A percentile compares a stretch with the other conserved stretches of the same genome.
Evolutionary conservation across 2,797 vertebrate species (phyloP).

Genomic region (Octomys mimax): DNA sequence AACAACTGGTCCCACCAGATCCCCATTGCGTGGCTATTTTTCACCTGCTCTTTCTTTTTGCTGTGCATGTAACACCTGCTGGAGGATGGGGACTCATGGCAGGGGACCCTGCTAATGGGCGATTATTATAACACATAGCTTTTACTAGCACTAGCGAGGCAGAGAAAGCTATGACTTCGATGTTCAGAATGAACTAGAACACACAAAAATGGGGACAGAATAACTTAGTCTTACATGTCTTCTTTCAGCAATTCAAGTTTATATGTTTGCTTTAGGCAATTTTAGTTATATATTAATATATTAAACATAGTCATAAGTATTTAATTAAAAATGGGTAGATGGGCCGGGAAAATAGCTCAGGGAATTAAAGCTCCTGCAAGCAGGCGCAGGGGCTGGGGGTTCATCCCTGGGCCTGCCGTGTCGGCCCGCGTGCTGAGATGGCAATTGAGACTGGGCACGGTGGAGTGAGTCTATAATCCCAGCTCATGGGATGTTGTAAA

Average conservation of each 20-base stretch:
- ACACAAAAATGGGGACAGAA: not conserved
- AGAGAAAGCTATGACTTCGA: not conserved
- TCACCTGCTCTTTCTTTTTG: not conserved
- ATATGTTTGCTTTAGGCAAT: not conserved
- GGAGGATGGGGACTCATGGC: not conserved
- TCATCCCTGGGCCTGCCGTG: too few species aligned
- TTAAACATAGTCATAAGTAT: not conserved
- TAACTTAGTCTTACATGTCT: not conserved
- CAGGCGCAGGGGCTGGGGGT: too few species aligned
- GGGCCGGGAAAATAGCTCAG: too few species aligned
- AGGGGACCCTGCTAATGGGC: not conserved
- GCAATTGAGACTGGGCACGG: too few species aligned
- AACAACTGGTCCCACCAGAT: not conserved
- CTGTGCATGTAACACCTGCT: not conserved
- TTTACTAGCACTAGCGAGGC: not conserved
- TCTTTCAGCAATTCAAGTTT: too few species aligned
- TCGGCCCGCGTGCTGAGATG: too few species aligned
- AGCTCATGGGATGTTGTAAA: too few species aligned
- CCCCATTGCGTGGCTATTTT: not conserved
- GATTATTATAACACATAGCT: not conserved
- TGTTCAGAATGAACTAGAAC: not conserved
- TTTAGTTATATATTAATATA: not conserved
- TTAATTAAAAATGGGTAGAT: not conserved
- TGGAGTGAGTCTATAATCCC: too few species aligned
- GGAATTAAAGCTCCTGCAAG: too few species aligned